Percentiles rank a stretch among this genome's conserved stretches.
phyloP scores from a whole-genome alignment of 2,113 vertebrate species.

The Phocoena phocoena region DNA sequence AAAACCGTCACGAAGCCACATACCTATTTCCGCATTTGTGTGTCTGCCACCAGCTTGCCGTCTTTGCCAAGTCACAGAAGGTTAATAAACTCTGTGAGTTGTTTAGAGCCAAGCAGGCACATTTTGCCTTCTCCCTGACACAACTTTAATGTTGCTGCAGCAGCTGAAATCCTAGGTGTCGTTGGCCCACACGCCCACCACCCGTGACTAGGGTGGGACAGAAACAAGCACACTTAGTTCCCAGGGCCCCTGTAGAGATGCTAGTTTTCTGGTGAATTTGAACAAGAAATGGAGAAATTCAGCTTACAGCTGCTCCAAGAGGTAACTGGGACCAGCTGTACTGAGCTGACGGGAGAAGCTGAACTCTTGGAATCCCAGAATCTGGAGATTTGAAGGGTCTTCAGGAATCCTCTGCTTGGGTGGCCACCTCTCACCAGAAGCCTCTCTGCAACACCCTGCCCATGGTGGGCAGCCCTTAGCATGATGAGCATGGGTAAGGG shows the following conservation, averaged over 20 bases:
- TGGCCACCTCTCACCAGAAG: not conserved
- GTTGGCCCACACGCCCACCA: not conserved
- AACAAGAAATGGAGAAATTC: not conserved
- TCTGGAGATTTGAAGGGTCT: not conserved
- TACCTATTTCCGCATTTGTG: not conserved
- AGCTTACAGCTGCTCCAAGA: not conserved
- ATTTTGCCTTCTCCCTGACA: not conserved
- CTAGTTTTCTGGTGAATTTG: not conserved
- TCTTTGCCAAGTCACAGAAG: not conserved
- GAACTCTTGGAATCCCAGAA: not conserved
- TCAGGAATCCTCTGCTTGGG: not conserved
- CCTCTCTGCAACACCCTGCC: not conserved
- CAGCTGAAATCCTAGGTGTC: not conserved
- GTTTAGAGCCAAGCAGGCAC: not conserved
- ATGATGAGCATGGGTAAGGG: not conserved
- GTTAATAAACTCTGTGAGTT: not conserved
- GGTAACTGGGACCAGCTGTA: not conserved
- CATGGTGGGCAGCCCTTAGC: accelerated
- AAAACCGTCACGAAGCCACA: not conserved
- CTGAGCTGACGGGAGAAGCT: not conserved
- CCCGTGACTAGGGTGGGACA: not conserved
- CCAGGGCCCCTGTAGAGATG: not conserved
- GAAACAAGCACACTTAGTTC: not conserved
- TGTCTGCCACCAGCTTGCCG: not conserved
- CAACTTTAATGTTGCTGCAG: not conserved